Evolutionary conservation across 2,888 invertebrate species (phyloP).

Genomic region (Ormia ochracea): DNA sequence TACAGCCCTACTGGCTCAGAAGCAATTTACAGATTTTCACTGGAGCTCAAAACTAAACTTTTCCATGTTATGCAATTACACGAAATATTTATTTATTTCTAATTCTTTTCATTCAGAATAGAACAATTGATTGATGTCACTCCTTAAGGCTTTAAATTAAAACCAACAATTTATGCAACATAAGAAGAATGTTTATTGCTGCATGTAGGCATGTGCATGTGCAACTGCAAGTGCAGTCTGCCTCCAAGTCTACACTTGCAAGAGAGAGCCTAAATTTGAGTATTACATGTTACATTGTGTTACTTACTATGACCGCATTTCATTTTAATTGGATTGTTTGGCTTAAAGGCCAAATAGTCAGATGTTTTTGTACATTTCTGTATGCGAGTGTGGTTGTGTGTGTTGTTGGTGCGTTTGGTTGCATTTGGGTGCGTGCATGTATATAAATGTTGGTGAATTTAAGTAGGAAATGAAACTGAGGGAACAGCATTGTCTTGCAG

Average conservation of each 20-base stretch:
- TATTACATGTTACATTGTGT: constrained; percentile 42
- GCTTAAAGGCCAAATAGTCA: constrained; percentile 53
- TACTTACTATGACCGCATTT: constrained; percentile 59
- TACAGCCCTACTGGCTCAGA: no score
- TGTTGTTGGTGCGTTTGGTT: no score
- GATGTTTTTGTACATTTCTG: background rate
- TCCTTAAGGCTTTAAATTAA: constrained; percentile 2
- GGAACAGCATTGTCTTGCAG: constrained; percentile 37
- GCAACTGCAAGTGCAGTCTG: background rate
- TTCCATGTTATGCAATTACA: no score
- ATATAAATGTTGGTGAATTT: background rate
- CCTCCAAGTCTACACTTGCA: background rate
- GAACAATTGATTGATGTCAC: background rate
- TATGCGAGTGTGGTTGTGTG: background rate
- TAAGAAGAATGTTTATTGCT: constrained; percentile 12
- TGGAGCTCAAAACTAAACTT: no score
- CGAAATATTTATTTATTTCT: background rate
- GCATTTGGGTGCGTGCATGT: background rate
- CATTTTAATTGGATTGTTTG: constrained; percentile 61
- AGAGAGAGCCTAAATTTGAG: background rate
- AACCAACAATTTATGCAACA: constrained; percentile 17
- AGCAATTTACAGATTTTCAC: no score
- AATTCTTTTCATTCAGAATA: background rate
- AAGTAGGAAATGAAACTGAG: background rate
- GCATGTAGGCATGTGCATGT: background rate